These are phyloP conservation scores for Hydropsyche tenuis DNA, from an alignment of 1,140 invertebrate genomes.

Conservation along the genomic window DNA sequence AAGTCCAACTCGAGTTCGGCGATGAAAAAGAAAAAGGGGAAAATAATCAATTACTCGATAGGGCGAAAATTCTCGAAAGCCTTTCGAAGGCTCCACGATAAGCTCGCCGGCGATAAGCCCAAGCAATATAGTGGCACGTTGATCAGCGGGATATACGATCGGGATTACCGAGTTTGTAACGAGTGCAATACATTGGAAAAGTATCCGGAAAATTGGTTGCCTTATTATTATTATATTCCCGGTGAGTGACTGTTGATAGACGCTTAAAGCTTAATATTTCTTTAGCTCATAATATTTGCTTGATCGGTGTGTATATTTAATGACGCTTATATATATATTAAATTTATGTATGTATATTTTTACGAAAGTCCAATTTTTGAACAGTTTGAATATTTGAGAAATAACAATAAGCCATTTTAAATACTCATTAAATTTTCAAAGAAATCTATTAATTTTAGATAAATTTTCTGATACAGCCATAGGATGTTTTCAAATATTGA, in stretches of 20 bases:
- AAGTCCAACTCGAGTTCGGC: no score
- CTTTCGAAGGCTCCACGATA: slow-evolving; percentile 41
- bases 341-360: no score
- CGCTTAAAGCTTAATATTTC: not conserved
- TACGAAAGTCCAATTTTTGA: no score
- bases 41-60: slow-evolving; percentile 33
- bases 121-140: slow-evolving; percentile 36
- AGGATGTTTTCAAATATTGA: no score
- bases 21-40: not conserved
- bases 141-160: not conserved
- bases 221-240: slow-evolving; percentile 30
- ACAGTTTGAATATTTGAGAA: no score
- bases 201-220: slow-evolving; percentile 31
- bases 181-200: slow-evolving; percentile 37
- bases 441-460: no score
- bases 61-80: slow-evolving; percentile 45
- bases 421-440: no score
- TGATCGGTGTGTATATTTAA: no score
- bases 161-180: slow-evolving; percentile 43
- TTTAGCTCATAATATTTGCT: no score
- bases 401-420: no score
- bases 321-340: no score
- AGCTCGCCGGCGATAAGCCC: slow-evolving; percentile 18
- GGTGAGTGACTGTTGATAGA: slow-evolving; percentile 32
- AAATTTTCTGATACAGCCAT: no score